Base-by-base conservation (phyloP, 2,797 vertebrate genomes). In the Nyctibius grandis region DNA sequence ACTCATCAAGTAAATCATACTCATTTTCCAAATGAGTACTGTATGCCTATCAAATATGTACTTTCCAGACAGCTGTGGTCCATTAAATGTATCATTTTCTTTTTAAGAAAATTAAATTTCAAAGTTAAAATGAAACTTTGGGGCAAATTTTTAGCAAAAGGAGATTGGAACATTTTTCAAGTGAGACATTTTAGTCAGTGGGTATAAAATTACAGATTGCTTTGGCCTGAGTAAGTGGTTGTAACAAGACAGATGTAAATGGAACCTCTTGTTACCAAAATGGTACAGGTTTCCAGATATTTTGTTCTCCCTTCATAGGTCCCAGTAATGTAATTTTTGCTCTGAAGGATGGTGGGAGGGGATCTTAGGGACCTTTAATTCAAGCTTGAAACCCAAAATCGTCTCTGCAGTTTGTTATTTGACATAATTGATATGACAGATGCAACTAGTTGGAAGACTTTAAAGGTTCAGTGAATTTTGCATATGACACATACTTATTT, bases 1-100 rank as follows among this genome's bases (percentile, higher is more conserved):
- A 97, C 84, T 97, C 96, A 97, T 96, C 93, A 93, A 95, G 92
- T 82, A 96, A 94, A 97, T 94, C 78, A 93, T 89, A 95, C 82
- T 95, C 69, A 94, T 96, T 97, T 97, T 96, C 91, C 50, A 96
- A 96, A 96, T 96, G 78, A 92, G 89, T 75, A 36, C 86, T 94
- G 53, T 83, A n/a, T 70, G 93, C 38, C 38, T 93, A 67, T 87
- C 59, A 94, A 96, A 95, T 96, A 60, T 81, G 59, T 84, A 84
- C 88, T 96, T 95, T 95, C 68, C 85, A 92, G 79, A 65, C 91
- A 97, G 87, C 94, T 97, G 91, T 70, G 74, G 81, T 84, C 88
- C 89, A 60, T 94, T 80, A 92, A 96, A 91, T 96, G 67, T 93
- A 91, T 93, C 18, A 93, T 97, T 97, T 97, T 89, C 95, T 96